Conservation (phyloP, 2,888 invertebrate genomes). For the Drosophila austrosaltans region DNA sequence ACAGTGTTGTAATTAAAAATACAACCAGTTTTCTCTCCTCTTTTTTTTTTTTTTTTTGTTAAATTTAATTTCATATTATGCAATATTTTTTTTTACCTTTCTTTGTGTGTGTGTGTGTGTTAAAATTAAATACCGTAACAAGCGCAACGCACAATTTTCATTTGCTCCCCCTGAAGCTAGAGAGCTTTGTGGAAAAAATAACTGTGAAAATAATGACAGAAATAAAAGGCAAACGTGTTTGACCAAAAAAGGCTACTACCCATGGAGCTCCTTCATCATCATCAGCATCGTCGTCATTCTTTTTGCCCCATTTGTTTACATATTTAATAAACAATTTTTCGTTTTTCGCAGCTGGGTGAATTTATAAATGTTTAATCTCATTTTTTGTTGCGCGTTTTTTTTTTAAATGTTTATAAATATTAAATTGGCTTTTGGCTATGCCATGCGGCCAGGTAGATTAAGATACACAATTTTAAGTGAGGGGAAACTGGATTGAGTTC, state of each 20-base stretch:
- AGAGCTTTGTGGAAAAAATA: not conserved
- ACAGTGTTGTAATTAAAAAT: conserved; percentile 58
- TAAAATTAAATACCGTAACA: conserved; percentile 36
- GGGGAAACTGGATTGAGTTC: conserved; percentile 9
- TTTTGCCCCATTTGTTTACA: conserved; percentile 60
- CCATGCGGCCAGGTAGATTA: conserved; percentile 41
- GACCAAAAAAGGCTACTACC: conserved; percentile 26
- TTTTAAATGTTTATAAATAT: conserved; percentile 58
- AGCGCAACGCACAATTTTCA: conserved; percentile 27
- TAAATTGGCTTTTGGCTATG: conserved; percentile 52
- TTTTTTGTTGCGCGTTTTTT: conserved; percentile 34
- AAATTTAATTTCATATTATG: conserved; percentile 52
- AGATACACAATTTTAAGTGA: conserved; percentile 32
- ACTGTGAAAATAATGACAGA: conserved; percentile 17
- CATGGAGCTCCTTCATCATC: not conserved
- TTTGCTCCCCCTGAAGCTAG: conserved; percentile 14
- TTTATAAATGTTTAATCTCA: conserved; percentile 46
- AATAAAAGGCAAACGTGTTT: conserved; percentile 15
- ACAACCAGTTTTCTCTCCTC: conserved; percentile 35
- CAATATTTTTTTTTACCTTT: conserved; percentile 43
- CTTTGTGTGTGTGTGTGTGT: conserved; percentile 18
- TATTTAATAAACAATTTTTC: conserved; percentile 61
- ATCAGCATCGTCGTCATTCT: not conserved
- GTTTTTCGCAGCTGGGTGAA: conserved; percentile 46
- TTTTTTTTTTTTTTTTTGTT: conserved; percentile 11